These are phyloP conservation scores for Cariama cristata DNA, from an alignment of 2,113 vertebrate genomes.

Conservation along the genomic window DNA sequence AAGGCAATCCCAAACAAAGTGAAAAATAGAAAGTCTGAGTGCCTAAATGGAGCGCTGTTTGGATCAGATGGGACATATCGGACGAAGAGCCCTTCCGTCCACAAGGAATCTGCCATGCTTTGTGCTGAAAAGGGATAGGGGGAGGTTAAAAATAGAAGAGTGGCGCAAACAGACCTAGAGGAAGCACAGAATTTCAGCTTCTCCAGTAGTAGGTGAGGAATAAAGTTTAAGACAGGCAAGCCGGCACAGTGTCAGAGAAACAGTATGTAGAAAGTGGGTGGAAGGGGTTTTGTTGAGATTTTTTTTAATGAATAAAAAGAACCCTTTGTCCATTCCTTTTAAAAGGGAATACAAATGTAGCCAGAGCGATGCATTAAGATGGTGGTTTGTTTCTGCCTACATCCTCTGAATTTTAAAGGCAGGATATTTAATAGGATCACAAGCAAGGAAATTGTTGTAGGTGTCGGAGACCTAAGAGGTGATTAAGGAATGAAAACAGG, in stretches of 20 bases:
- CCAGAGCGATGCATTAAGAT: neutral
- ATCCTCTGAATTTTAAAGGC: neutral
- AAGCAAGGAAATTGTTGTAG: neutral
- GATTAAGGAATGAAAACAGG: neutral
- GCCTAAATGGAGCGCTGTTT: neutral
- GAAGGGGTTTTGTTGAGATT: neutral
- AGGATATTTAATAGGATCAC: neutral
- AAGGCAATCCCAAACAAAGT: neutral
- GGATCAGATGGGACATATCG: neutral
- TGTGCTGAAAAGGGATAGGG: neutral
- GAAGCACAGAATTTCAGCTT: neutral
- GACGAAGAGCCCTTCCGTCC: neutral
- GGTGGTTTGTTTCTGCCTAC: neutral
- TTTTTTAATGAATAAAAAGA: neutral
- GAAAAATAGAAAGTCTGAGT: neutral
- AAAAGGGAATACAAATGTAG: neutral
- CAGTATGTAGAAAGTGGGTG: neutral
- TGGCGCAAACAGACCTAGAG: neutral
- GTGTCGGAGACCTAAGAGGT: neutral
- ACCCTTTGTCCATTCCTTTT: neutral
- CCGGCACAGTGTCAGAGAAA: neutral
- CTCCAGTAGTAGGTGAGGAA: neutral
- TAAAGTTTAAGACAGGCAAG: neutral
- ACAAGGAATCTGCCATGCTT: neutral
- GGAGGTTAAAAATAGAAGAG: neutral